A percentile compares a stretch with the other conserved stretches of the same genome.
Evolutionary conservation across 2,113 vertebrate genomes (phyloP).

Genomic region (Tretioscincus oriximinensis): DNA sequence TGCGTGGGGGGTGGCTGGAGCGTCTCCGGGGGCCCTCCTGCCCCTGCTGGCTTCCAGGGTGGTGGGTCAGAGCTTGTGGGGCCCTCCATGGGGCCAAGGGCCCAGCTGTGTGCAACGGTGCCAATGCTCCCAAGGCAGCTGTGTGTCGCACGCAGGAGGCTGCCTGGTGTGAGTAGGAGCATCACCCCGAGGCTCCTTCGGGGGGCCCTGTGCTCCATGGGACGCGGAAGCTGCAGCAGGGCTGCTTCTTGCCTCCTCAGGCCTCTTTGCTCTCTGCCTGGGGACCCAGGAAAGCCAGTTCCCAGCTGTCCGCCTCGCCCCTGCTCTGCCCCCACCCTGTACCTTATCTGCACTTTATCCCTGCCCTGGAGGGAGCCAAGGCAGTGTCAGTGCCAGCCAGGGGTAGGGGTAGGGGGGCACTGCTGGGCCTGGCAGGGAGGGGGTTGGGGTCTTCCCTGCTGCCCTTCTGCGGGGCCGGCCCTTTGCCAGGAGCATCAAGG

Average conservation of each 20-base stretch:
- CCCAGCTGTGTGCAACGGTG: conserved; percentile 60
- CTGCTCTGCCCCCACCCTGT: neutral
- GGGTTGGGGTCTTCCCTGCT: too few species aligned
- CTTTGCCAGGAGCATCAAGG: too few species aligned
- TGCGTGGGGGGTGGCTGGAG: conserved; percentile 35
- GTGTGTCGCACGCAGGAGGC: neutral
- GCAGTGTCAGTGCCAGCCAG: too few species aligned
- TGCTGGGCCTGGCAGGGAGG: too few species aligned
- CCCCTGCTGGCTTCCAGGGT: neutral
- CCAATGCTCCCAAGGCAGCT: conserved; percentile 27
- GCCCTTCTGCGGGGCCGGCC: too few species aligned
- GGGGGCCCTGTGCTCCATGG: neutral
- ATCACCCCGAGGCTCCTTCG: neutral
- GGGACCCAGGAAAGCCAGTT: too few species aligned
- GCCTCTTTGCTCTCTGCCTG: too few species aligned
- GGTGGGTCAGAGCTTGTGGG: neutral
- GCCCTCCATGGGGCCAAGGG: conserved; percentile 8
- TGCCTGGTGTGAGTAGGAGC: conserved; percentile 15
- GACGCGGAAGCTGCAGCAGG: neutral
- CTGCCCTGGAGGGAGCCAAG: neutral
- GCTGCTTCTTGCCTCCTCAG: neutral
- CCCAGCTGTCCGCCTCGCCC: neutral
- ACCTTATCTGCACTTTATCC: conserved; percentile 34
- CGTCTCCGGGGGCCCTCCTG: neutral
- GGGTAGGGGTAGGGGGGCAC: too few species aligned